Conservation (phyloP, 2,797 vertebrate species). For the Lagocephalus sceleratus region DNA sequence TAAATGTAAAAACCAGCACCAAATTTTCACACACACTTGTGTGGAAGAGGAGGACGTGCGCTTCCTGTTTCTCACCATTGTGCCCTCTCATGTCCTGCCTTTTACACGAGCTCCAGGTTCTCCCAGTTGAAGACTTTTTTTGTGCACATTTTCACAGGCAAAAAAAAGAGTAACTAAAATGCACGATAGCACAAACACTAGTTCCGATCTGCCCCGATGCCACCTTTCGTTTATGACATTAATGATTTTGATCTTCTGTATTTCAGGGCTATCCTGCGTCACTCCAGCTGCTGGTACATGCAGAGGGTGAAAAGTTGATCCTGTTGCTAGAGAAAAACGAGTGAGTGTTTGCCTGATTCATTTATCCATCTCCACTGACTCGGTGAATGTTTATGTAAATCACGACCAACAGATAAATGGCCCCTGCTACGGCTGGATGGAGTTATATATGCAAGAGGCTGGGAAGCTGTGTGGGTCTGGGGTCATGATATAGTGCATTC, state of each 20-base stretch:
- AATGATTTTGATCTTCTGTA: slow-evolving; percentile 40
- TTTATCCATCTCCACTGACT: slow-evolving; percentile 8
- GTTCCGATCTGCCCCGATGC: neutral
- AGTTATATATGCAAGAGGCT: slow-evolving; percentile 33
- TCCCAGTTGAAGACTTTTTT: slow-evolving; percentile 1
- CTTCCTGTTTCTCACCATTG: slow-evolving; percentile 56
- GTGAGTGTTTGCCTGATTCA: slow-evolving; percentile 75
- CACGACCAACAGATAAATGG: slow-evolving; percentile 27
- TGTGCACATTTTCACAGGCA: too few relatives aligned
- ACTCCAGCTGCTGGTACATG: slow-evolving; percentile 80
- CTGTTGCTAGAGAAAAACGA: slow-evolving; percentile 88
- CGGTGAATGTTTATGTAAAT: slow-evolving; percentile 33
- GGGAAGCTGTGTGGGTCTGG: slow-evolving; percentile 27
- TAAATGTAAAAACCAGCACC: neutral
- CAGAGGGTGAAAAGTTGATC: slow-evolving; percentile 79
- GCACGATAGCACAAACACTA: too few relatives aligned
- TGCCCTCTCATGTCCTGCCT: slow-evolving; percentile 53
- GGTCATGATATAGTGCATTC: slow-evolving; percentile 36
- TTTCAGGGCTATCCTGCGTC: slow-evolving; percentile 84
- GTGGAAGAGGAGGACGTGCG: slow-evolving; percentile 36
- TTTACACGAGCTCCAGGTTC: slow-evolving; percentile 16
- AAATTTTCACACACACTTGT: neutral
- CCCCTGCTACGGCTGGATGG: slow-evolving; percentile 1
- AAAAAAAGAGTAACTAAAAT: too few relatives aligned
- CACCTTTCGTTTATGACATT: neutral